Conservation (phyloP, 2,113 vertebrate species). For the Mola mola region DNA sequence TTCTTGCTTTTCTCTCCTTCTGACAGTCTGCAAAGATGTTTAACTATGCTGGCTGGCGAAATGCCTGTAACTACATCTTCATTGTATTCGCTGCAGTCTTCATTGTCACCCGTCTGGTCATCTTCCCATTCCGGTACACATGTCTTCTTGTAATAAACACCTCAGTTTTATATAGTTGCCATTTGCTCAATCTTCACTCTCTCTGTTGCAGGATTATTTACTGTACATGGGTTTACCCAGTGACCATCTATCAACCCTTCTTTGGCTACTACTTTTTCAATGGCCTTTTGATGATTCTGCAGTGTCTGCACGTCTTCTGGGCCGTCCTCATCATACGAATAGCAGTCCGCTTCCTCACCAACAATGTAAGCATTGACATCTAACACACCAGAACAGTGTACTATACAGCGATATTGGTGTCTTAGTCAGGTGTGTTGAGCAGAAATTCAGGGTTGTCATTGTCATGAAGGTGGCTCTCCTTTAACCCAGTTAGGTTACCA, state of each 20-base stretch:
- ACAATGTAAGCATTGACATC: constrained; percentile 92
- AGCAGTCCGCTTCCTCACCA: constrained; percentile 92
- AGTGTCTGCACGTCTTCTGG: constrained; percentile 94
- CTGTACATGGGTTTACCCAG: constrained; percentile 89
- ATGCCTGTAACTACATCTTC: constrained; percentile 94
- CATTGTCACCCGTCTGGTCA: constrained; percentile 90
- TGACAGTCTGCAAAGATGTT: constrained; percentile 96
- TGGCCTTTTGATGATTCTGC: constrained; percentile 87
- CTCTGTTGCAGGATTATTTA: constrained; percentile 88
- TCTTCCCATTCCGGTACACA: constrained; percentile 93
- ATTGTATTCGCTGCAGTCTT: constrained; percentile 91
- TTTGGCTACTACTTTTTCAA: constrained; percentile 99
- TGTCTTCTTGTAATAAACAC: background rate
- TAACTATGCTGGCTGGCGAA: constrained; percentile 96
- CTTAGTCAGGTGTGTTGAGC: too few relatives aligned
- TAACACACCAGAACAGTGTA: too few relatives aligned
- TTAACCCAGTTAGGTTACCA: too few relatives aligned
- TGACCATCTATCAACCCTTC: constrained; percentile 89
- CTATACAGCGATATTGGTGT: too few relatives aligned
- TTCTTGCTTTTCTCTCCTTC: constrained; percentile 22
- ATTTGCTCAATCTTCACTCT: background rate
- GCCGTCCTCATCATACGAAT: constrained; percentile 91
- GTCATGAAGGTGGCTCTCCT: too few relatives aligned
- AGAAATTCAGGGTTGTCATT: too few relatives aligned
- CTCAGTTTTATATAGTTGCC: background rate